Base-by-base conservation (phyloP, 2,888 invertebrate species). In the Drosophila quinaria region DNA sequence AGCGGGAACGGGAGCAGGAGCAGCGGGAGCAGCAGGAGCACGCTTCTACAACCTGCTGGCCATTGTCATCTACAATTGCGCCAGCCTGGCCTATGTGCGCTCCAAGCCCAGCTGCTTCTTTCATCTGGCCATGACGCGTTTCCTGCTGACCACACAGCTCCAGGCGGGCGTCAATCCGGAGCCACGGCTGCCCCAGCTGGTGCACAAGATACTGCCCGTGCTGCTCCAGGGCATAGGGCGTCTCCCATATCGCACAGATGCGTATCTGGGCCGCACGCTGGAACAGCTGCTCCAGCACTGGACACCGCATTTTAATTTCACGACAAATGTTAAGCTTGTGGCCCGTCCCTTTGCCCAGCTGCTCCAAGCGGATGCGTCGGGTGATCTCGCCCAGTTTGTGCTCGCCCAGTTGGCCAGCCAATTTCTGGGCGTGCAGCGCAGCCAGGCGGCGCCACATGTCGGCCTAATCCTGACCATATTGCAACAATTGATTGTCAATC, bases 161-260 rank as follows among this genome's bases (percentile, higher is more conserved):
- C 91, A 94, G 77, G 92, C 93, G 63, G 94, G 94, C 0, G 93
- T 93, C 65, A 78, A 90, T 0, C 92, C 92, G 0, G 93, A 93
- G 64, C 87, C 90, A 0, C 92, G 92, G 59, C 79, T 94, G 6
- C 81, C 94, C 1, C 92, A 92, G 74, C 91, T 94, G 1, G 89
- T 95, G 15, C 93, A 93, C 71, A 93, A 93, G 81, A 93, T 94
- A 13, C 94, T 94, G 92, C 93, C 94, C 22, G 91, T 94, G 22
- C 93, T 94, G 69, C 90, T 94, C 41, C 93, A 93, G 73, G 94
- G 94, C 1, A 92, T 94, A 19, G 93, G 93, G 0, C 92, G 92
- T 22, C 80, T 95, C 37, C 93, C 94, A 73, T 92, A 91, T 56
- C 91, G 89, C 63, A 87, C 90, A 5, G 94, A 94, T 88, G 90